phyloP scores from a whole-genome alignment of 2,888 invertebrate species.

The Fragum sueziense region DNA sequence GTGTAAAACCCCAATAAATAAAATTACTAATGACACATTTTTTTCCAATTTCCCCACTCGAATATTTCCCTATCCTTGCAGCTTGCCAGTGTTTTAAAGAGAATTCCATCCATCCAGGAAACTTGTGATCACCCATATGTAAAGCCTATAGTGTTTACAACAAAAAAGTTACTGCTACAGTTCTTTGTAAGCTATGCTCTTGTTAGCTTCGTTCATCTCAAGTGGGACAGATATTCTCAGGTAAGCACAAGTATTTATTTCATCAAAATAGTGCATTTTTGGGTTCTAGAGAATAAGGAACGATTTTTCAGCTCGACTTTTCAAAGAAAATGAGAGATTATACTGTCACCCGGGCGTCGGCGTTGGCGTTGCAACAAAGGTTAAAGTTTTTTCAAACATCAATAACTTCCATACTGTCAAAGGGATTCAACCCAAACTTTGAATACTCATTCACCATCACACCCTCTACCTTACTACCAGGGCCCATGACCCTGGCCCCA shows the following conservation, averaged over 20 bases:
- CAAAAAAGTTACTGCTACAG: slow-evolving; percentile 68
- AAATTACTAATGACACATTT: background rate
- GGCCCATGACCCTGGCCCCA: too few relatives aligned
- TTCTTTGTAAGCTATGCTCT: slow-evolving; percentile 78
- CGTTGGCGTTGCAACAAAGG: too few relatives aligned
- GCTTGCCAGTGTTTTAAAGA: slow-evolving; percentile 53
- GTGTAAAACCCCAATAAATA: background rate
- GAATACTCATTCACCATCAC: too few relatives aligned
- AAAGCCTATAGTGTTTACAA: slow-evolving; percentile 63
- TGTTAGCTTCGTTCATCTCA: slow-evolving; percentile 76
- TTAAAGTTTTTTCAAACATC: too few relatives aligned
- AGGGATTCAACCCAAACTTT: too few relatives aligned
- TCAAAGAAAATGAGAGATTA: too few relatives aligned
- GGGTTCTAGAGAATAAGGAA: background rate
- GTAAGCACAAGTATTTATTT: slow-evolving; percentile 48
- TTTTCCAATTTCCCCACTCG: background rate
- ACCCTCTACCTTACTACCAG: too few relatives aligned
- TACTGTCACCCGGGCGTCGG: too few relatives aligned
- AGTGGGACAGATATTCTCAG: slow-evolving; percentile 66
- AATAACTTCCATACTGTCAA: too few relatives aligned
- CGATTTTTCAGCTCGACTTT: too few relatives aligned
- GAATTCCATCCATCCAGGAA: slow-evolving; percentile 35
- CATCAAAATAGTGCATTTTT: background rate
- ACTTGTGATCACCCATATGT: background rate
- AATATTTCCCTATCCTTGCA: slow-evolving; percentile 53